Evolutionary conservation across 2,113 vertebrate species (phyloP).

Genomic region (Pyxicephalus adspersus): DNA sequence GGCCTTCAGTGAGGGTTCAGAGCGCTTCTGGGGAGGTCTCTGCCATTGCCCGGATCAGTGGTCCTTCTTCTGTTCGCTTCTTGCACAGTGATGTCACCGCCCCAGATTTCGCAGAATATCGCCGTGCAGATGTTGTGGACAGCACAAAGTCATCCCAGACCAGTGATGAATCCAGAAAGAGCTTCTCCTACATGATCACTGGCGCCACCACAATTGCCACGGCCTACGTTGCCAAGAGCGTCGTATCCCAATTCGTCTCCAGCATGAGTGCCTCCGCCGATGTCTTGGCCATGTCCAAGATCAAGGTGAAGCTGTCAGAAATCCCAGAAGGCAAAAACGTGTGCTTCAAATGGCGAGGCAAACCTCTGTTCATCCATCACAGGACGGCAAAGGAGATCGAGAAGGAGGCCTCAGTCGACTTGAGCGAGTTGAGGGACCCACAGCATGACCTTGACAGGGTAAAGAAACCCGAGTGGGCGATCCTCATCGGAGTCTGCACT

Average conservation of each 20-base stretch:
- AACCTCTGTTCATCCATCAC: constrained; percentile 89
- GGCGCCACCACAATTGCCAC: constrained; percentile 73
- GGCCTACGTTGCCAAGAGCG: constrained; percentile 85
- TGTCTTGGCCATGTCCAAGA: constrained; percentile 87
- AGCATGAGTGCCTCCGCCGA: constrained; percentile 91
- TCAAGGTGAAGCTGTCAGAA: constrained; percentile 85
- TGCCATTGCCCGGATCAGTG: constrained; percentile 77
- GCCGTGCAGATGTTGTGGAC: constrained; percentile 76
- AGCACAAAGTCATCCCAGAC: constrained; percentile 74
- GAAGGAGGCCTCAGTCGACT: constrained; percentile 75
- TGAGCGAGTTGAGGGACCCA: constrained; percentile 82
- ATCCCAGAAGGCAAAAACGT: constrained; percentile 93
- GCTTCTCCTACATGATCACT: constrained; percentile 87
- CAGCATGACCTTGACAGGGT: constrained; percentile 85
- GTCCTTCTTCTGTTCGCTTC: constrained; percentile 68
- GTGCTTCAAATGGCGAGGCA: constrained; percentile 92
- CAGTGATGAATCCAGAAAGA: constrained; percentile 77
- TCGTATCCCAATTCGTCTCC: constrained; percentile 83
- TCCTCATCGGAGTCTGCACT: constrained; percentile 85
- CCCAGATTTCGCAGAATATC: constrained; percentile 87
- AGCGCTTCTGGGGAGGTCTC: constrained; percentile 69
- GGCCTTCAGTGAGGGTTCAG: constrained; percentile 70
- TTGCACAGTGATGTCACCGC: constrained; percentile 82
- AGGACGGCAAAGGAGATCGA: constrained; percentile 83
- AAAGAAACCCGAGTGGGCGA: constrained; percentile 80